A percentile compares a stretch with the other conserved stretches of the same genome.
These are phyloP conservation scores for Frankliniella intonsa DNA, from an alignment of 2,888 invertebrate genomes.

Conservation along the genomic window DNA sequence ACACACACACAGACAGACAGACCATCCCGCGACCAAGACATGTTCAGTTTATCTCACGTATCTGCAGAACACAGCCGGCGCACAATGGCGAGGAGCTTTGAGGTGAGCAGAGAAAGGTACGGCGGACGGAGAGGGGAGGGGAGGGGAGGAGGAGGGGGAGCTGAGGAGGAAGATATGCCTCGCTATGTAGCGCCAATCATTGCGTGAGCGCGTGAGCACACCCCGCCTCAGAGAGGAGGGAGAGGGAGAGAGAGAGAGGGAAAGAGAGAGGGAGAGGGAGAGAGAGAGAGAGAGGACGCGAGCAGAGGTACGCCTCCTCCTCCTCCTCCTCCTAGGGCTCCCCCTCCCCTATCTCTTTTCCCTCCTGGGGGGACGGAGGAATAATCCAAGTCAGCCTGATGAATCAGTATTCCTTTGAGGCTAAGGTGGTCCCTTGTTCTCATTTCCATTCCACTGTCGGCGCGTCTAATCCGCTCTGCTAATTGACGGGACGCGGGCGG, in stretches of 20 bases:
- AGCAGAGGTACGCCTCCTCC: slow-evolving; percentile 9
- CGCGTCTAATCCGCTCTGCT: too few species aligned
- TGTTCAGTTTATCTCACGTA: too few species aligned
- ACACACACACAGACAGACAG: slow-evolving; percentile 25
- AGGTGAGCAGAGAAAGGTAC: too few species aligned
- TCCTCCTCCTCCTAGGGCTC: too few species aligned
- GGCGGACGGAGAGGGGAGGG: slow-evolving; percentile 23
- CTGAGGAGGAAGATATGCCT: too few species aligned
- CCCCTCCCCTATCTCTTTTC: not conserved
- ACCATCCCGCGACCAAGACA: not conserved
- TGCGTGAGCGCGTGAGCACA: not conserved
- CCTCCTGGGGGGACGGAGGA: not conserved
- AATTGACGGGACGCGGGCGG: too few species aligned
- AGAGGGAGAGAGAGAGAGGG: slow-evolving; percentile 31
- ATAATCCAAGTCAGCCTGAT: not conserved
- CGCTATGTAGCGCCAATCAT: too few species aligned
- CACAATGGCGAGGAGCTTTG: too few species aligned
- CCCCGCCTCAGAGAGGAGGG: slow-evolving; percentile 29
- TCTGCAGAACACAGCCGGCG: too few species aligned
- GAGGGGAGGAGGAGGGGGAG: slow-evolving; percentile 16
- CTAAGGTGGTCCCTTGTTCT: not conserved
- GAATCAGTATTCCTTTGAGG: slow-evolving; percentile 8
- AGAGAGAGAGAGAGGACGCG: slow-evolving; percentile 22
- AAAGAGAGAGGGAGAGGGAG: slow-evolving; percentile 29
- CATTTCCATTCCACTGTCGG: slow-evolving; percentile 34